phyloP scores from a whole-genome alignment of 1,140 invertebrate species.

The Saxidomus purpurata region DNA sequence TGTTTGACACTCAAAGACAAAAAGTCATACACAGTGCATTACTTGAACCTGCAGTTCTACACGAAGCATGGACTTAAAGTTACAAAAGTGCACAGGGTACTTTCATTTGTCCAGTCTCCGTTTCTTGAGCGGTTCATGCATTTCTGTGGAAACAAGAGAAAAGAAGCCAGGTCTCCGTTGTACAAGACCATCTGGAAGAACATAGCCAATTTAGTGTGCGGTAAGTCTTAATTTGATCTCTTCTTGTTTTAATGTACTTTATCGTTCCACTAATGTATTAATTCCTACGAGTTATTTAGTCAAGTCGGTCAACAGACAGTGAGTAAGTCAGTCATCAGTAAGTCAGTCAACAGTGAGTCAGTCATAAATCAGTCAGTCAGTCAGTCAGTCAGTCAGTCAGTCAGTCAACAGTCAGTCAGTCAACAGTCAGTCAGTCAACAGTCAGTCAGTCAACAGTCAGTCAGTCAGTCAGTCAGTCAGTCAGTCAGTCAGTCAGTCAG shows the following conservation, averaged over 20 bases:
- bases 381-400: too few relatives aligned
- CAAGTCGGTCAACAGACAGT: neutral
- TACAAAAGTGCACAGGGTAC: conserved; percentile 1
- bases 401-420: too few relatives aligned
- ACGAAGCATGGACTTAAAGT: neutral
- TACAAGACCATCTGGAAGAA: neutral
- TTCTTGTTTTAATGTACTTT: neutral
- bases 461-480: too few relatives aligned
- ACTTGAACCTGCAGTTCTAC: neutral
- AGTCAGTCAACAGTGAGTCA: too few relatives aligned
- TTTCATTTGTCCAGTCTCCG: neutral
- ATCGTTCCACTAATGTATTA: neutral
- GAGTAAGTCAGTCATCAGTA: too few relatives aligned
- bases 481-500: too few relatives aligned
- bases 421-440: too few relatives aligned
- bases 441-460: too few relatives aligned
- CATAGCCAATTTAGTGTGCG: neutral
- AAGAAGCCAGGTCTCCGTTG: neutral
- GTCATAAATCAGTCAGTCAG: too few relatives aligned
- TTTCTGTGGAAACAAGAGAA: neutral
- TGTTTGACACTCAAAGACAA: neutral
- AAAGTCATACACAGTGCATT: conserved; percentile 14
- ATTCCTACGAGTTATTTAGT: neutral
- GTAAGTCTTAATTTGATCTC: neutral
- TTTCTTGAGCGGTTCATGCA: neutral